phyloP scores from a whole-genome alignment of 2,113 vertebrate genomes.

The Microcebus ravelobensis region DNA sequence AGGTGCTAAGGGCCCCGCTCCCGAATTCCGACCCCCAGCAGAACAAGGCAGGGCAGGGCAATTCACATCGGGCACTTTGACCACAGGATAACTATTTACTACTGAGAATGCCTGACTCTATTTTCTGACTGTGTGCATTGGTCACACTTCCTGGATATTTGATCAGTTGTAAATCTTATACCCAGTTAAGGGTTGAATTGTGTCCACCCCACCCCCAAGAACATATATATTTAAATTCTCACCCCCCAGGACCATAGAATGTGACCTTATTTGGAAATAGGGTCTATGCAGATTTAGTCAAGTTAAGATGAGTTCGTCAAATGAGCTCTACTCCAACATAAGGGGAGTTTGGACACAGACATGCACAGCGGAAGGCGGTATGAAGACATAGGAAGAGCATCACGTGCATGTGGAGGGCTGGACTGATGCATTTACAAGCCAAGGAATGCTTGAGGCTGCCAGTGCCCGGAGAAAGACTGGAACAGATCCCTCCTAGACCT shows the following conservation, averaged over 20 bases:
- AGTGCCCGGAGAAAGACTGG: background rate
- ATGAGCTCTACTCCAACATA: background rate
- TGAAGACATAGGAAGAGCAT: background rate
- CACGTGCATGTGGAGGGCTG: background rate
- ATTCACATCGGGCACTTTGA: background rate
- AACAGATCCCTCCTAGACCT: background rate
- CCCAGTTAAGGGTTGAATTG: background rate
- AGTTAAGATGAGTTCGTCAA: background rate
- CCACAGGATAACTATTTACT: background rate
- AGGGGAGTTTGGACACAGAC: background rate
- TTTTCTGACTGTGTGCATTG: background rate
- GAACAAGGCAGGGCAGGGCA: background rate
- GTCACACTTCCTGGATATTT: background rate
- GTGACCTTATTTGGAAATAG: background rate
- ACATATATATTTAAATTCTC: background rate
- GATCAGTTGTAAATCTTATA: background rate
- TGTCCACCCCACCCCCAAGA: background rate
- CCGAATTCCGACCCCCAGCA: too few species aligned
- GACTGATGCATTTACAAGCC: background rate
- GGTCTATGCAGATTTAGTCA: background rate
- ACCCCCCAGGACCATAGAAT: background rate
- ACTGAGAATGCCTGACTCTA: background rate
- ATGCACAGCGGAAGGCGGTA: fast-evolving
- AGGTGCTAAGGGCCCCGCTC: background rate
- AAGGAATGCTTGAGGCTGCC: background rate